Evolutionary conservation across 2,888 invertebrate species (phyloP).

Genomic region (Pardosa pseudoannulata): DNA sequence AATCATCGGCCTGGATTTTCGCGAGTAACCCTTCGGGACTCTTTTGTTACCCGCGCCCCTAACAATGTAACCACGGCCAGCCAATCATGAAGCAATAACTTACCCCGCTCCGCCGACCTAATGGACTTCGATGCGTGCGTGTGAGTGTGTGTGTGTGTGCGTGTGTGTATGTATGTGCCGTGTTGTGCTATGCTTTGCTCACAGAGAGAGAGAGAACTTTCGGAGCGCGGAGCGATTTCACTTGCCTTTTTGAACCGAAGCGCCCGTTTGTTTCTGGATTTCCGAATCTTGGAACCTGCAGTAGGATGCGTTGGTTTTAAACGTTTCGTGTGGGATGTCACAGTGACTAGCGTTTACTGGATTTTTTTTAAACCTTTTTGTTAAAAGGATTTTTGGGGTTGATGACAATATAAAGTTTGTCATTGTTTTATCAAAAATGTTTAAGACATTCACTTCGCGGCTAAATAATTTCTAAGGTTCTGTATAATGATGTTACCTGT

Average conservation of each 20-base stretch:
- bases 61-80: constrained; percentile 71
- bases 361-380: no score
- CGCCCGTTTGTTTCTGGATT: constrained; percentile 38
- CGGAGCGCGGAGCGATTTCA: constrained; percentile 38
- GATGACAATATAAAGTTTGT: no score
- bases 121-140: constrained; percentile 57
- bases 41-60: constrained; percentile 68
- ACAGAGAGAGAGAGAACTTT: neutral
- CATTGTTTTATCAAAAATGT: no score
- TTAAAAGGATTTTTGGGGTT: no score
- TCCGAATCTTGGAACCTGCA: no score
- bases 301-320: no score
- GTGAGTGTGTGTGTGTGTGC: neutral
- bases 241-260: constrained; percentile 27
- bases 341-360: no score
- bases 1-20: constrained; percentile 68
- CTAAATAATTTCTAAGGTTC: no score
- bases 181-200: no score
- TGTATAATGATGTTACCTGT: no score
- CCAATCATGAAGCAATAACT: constrained; percentile 72
- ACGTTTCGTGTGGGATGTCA: no score
- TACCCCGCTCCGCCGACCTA: constrained; percentile 69
- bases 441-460: no score
- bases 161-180: neutral
- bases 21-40: constrained; percentile 65